These are phyloP conservation scores for Lysandra bellargus DNA, from an alignment of 2,888 invertebrate genomes.

Conservation along the genomic window DNA sequence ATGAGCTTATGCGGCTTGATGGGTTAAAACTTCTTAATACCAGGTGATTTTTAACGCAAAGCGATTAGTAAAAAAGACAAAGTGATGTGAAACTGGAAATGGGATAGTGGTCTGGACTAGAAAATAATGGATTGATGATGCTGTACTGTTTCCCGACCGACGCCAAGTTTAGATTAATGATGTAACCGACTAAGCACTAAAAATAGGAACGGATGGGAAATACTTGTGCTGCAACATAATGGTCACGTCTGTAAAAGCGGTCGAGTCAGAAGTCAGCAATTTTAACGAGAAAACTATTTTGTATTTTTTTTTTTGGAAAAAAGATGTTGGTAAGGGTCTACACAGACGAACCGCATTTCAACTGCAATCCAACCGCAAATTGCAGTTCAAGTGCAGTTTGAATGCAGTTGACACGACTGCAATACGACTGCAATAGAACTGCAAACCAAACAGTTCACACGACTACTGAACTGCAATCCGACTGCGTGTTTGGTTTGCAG, in stretches of 20 bases:
- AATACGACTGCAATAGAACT: too few relatives aligned
- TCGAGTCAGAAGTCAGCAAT: neutral
- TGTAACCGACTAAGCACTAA: conserved; percentile 16
- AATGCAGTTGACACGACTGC: too few relatives aligned
- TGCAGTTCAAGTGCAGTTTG: too few relatives aligned
- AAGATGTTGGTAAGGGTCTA: too few relatives aligned
- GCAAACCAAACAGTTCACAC: too few relatives aligned
- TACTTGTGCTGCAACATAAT: conserved; percentile 13
- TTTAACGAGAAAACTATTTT: neutral
- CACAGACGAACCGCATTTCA: too few relatives aligned
- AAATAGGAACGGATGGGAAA: neutral
- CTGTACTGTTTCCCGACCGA: conserved; percentile 14
- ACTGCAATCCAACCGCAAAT: too few relatives aligned
- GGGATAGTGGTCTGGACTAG: neutral
- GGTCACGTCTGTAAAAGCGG: neutral
- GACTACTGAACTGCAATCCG: too few relatives aligned
- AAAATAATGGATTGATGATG: conserved; percentile 22
- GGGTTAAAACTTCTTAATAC: neutral
- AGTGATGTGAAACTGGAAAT: neutral
- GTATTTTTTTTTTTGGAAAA: neutral
- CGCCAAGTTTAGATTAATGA: conserved; percentile 22
- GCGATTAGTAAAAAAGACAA: neutral
- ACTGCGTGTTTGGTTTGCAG: too few relatives aligned
- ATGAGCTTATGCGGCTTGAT: too few relatives aligned
- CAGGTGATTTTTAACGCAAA: neutral